Percentiles rank a stretch among this genome's conserved stretches.
These are phyloP conservation scores for Orientallactaga sibirica DNA, from an alignment of 2,797 vertebrate genomes.

Conservation along the genomic window DNA sequence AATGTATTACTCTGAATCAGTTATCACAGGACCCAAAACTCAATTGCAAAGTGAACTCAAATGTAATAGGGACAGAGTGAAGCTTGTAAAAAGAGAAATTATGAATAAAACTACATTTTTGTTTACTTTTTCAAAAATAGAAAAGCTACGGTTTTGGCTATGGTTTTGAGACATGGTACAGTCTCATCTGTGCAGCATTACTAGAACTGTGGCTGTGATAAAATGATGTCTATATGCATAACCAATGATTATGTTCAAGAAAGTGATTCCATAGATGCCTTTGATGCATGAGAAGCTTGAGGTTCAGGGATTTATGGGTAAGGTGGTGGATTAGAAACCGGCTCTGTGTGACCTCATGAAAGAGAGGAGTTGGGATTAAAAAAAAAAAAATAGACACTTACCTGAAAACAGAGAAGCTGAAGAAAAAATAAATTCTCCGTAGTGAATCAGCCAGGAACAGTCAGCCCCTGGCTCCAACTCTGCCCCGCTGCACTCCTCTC, in stretches of 20 bases:
- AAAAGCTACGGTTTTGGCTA: not conserved
- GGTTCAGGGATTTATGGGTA: not conserved
- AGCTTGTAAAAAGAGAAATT: slow-evolving; percentile 2
- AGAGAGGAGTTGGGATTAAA: not conserved
- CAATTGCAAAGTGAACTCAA: not conserved
- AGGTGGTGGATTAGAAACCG: not conserved
- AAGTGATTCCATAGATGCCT: not conserved
- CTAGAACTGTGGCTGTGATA: not conserved
- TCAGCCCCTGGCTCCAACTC: no score
- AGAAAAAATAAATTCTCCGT: not conserved
- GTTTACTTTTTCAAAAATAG: not conserved
- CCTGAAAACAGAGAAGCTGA: not conserved
- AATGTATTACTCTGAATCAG: not conserved
- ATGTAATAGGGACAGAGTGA: not conserved
- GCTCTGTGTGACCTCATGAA: not conserved
- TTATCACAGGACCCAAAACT: not conserved
- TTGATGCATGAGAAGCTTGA: not conserved
- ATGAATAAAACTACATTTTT: not conserved
- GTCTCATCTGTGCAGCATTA: not conserved
- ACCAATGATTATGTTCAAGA: not conserved
- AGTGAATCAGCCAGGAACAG: not conserved
- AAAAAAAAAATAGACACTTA: not conserved
- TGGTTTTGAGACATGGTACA: not conserved
- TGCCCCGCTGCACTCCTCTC: not conserved
- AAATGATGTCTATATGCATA: not conserved